phyloP scores from a whole-genome alignment of 64 coral and sea anemone genomes.

The Platygyra sinensis region DNA sequence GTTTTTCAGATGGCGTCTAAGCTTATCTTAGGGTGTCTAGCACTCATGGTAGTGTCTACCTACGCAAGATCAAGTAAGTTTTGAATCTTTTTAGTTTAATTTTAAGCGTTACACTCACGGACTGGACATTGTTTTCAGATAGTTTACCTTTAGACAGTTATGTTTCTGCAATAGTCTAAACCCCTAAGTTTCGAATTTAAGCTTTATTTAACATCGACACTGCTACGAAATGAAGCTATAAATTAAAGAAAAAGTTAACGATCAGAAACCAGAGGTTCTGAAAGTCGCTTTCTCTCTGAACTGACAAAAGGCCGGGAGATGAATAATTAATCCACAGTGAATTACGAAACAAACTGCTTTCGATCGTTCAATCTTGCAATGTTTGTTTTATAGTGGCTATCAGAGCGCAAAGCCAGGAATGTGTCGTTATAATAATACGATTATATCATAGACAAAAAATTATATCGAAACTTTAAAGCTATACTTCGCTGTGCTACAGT shows the following conservation, averaged over 20 bases:
- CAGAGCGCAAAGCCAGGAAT: constrained; percentile 2
- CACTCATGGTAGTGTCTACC: constrained; percentile 85
- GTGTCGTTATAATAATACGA: not conserved
- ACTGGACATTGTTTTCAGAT: not conserved
- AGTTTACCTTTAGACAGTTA: not conserved
- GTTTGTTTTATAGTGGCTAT: constrained; percentile 15
- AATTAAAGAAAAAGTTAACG: not conserved
- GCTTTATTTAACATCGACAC: too few species aligned
- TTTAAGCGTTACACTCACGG: not conserved
- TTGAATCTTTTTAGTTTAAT: not conserved
- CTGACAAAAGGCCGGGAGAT: not conserved
- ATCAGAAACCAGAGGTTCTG: not conserved
- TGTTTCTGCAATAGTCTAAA: not conserved
- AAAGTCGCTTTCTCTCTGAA: constrained; percentile 1
- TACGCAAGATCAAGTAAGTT: constrained; percentile 94
- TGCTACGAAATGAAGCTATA: not conserved
- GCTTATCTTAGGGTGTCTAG: constrained; percentile 82
- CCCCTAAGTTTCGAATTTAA: too few species aligned
- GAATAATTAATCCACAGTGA: constrained; percentile 16
- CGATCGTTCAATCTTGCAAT: constrained; percentile 6
- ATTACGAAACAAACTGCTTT: not conserved
- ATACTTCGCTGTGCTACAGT: not conserved
- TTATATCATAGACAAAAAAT: constrained; percentile 22
- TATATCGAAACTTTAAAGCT: not conserved
- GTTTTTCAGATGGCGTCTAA: constrained; percentile 91